Percentiles rank a stretch among this genome's conserved stretches.
Evolutionary conservation across 2,888 invertebrate genomes (phyloP).

Genomic region (Clivina fossor): DNA sequence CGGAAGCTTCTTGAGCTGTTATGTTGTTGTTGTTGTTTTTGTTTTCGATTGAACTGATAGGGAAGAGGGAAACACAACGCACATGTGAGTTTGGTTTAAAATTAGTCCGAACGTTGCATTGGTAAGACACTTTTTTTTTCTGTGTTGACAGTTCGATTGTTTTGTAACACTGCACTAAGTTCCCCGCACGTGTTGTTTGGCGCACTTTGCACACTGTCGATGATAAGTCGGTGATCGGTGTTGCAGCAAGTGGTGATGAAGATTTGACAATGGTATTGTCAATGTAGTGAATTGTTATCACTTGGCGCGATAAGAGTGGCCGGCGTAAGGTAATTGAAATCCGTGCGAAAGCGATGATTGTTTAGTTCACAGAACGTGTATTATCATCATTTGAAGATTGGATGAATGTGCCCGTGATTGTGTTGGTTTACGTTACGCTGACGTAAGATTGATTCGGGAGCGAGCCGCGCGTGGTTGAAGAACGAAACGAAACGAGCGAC

Average conservation of each 20-base stretch:
- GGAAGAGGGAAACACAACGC: conserved; percentile 21
- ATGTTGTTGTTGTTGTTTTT: background rate
- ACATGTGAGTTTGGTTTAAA: conserved; percentile 6
- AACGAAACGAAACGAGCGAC: conserved; percentile 48
- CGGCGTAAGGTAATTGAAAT: conserved; percentile 7
- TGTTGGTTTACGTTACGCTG: conserved; percentile 3
- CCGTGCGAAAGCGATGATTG: background rate
- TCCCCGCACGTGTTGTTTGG: too few relatives aligned
- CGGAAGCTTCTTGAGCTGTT: too few relatives aligned
- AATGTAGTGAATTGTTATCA: too few relatives aligned
- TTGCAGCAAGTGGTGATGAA: too few relatives aligned
- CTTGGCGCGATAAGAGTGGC: too few relatives aligned
- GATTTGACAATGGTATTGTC: too few relatives aligned
- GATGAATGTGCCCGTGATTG: conserved; percentile 2
- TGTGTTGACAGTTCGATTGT: too few relatives aligned
- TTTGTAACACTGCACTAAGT: too few relatives aligned
- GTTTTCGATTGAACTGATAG: background rate
- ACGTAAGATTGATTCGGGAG: too few relatives aligned
- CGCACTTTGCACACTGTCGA: too few relatives aligned
- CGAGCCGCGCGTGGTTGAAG: conserved; percentile 34
- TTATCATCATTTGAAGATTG: conserved; percentile 4
- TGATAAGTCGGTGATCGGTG: too few relatives aligned
- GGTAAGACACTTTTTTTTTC: background rate
- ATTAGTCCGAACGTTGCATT: conserved; percentile 1
- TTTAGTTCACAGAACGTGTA: background rate